Percentiles rank a stretch among this genome's conserved stretches.
phyloP scores from a whole-genome alignment of 2,113 vertebrate species.

The Seriola dumerili region DNA sequence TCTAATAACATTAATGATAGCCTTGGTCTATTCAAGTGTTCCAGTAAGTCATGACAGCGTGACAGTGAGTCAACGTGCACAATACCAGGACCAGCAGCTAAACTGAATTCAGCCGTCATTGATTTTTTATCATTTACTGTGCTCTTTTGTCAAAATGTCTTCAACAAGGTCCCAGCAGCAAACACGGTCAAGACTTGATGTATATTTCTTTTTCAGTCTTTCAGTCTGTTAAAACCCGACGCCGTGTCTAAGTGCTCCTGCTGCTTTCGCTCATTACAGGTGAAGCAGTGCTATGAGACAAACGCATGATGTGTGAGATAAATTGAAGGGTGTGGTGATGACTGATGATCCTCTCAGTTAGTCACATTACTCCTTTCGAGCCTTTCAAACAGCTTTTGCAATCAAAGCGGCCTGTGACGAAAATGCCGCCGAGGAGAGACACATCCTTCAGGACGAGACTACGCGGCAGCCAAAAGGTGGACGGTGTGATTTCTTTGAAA shows the following conservation, averaged over 20 bases:
- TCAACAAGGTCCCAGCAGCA: background rate
- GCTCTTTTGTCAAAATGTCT: background rate
- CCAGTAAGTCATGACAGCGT: background rate
- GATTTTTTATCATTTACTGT: background rate
- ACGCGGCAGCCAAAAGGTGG: too few relatives aligned
- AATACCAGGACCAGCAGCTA: background rate
- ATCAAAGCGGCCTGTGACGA: background rate
- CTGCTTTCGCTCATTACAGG: background rate
- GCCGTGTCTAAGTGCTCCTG: constrained; percentile 5
- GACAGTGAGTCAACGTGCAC: background rate
- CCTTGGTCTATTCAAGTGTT: background rate
- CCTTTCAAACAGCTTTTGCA: constrained; percentile 1
- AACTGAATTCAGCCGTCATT: background rate
- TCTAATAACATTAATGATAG: background rate
- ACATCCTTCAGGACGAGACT: too few relatives aligned
- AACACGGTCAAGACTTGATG: background rate
- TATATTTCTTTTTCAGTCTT: background rate
- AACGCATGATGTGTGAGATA: constrained; percentile 5
- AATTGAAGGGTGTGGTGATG: constrained; percentile 16
- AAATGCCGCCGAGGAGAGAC: too few relatives aligned
- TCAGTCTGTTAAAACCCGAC: background rate
- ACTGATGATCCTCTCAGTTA: constrained; percentile 24
- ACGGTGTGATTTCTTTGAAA: too few relatives aligned
- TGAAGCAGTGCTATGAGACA: background rate
- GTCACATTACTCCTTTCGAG: background rate